Percentiles rank a stretch among this genome's conserved stretches.
Conservation (phyloP, 2,797 vertebrate species). For the Danio choprae region DNA sequence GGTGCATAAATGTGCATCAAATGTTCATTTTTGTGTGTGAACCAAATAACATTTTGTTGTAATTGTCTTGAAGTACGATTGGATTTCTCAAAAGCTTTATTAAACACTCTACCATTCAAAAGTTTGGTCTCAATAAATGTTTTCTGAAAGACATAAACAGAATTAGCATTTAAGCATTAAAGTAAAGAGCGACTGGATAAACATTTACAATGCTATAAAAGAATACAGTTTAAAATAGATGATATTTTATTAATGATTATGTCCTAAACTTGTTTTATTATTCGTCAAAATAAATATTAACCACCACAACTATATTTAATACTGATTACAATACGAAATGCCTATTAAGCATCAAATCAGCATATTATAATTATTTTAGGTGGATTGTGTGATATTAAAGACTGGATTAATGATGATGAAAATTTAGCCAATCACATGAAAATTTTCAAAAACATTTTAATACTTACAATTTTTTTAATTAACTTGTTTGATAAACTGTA, state of each 20-base stretch:
- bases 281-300: no score
- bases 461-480: no score
- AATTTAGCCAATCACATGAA: not conserved
- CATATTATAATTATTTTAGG: not conserved
- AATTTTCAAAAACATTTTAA: not conserved
- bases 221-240: not conserved
- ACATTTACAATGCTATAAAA: not conserved
- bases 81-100: not conserved
- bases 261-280: no score
- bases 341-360: not conserved
- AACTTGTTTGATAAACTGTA: no score
- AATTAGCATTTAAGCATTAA: no score
- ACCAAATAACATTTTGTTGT: no score
- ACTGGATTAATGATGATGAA: not conserved
- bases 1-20: no score
- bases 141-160: no score
- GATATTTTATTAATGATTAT: not conserved
- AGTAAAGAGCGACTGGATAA: no score
- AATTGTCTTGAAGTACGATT: not conserved
- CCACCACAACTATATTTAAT: not conserved
- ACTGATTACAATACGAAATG: not conserved
- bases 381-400: not conserved
- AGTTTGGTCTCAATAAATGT: not conserved
- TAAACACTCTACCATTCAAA: not conserved
- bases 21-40: no score